These are phyloP conservation scores for Xenopus borealis DNA, from an alignment of 2,113 vertebrate genomes.

Conservation along the genomic window DNA sequence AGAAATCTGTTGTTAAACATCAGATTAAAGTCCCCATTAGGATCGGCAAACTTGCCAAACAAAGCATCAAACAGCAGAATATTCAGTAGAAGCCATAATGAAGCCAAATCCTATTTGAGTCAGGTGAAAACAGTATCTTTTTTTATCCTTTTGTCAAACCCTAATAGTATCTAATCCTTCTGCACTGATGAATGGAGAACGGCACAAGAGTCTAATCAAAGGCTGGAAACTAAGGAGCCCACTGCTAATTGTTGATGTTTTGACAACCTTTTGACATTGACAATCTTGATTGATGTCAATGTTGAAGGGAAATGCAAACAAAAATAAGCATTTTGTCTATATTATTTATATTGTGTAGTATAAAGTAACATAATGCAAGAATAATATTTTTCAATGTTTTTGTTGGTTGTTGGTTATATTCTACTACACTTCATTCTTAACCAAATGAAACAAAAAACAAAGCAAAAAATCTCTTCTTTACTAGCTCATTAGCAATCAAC, in stretches of 20 bases:
- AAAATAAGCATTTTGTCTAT: too few relatives aligned
- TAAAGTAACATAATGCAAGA: too few relatives aligned
- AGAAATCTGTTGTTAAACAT: constrained; percentile 37
- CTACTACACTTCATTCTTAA: too few relatives aligned
- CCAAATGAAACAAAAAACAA: too few relatives aligned
- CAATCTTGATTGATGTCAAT: background rate
- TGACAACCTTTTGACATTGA: background rate
- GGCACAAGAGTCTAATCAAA: constrained; percentile 18
- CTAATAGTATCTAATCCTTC: constrained; percentile 21
- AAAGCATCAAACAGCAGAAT: background rate
- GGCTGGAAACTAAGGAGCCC: background rate
- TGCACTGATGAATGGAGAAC: constrained; percentile 2
- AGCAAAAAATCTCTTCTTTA: too few relatives aligned
- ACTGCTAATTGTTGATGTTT: background rate
- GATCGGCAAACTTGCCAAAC: constrained; percentile 12
- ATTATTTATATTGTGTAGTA: too few relatives aligned
- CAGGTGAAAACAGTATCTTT: constrained; percentile 15
- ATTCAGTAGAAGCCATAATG: constrained; percentile 25
- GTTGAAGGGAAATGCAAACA: too few relatives aligned
- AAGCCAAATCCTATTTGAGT: constrained; percentile 35
- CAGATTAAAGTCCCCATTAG: constrained; percentile 36
- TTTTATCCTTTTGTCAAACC: constrained; percentile 28
- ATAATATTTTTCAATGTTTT: too few relatives aligned
- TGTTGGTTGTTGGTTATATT: too few relatives aligned
- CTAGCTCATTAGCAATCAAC: too few relatives aligned